Evolutionary conservation across 2,888 invertebrate genomes (phyloP), one percentile per base, ranked within the genome.

Genomic region (Gnatocerus cornutus): DNA sequence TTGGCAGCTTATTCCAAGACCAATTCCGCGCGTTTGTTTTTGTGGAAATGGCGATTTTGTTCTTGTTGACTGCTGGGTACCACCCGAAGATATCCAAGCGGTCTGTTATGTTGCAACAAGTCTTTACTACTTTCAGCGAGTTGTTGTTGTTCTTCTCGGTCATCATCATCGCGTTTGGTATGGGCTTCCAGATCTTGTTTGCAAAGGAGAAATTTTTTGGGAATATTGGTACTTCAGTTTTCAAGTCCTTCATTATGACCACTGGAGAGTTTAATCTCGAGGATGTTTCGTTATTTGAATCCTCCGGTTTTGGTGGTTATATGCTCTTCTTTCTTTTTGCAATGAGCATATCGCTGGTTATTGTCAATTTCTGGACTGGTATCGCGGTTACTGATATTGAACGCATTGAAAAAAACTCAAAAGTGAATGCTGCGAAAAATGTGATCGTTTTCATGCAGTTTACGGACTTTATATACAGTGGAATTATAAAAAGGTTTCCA

Each of bases 71-170:
- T 2, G 14, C 56, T 0, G 67, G 71, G 13, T 63, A 71, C 33
- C 71, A 71, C 16, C 68, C 61, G 0, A 71, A 62, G 52, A 10
- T 71, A 3, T 63, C 71, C 7, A 71, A 71, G 53, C 64, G 68
- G 65, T 68, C 71, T 3, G 14, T 68, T 1, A 68, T 71, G 71
- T 30, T 71, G 10, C 63, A 64, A 64, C 63, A 29, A 27, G 59
- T 71, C n/a, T 64, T 59, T 8, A 68, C 59, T 53, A 64, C 64
- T 12, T 69, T 69, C 14, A 29, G 41, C 7, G 29, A 39, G n/a
- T 39, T 69, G 10, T 29, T 45, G 4, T 5, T 71, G 3, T 68
- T 68, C 41, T 68, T 71, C 13, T 58, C 55, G n/a, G n/a, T 29
- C 14, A 9, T 14, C 29, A 33, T 30, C 16, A 50, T 14, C 10